Conservation (phyloP, 2,888 invertebrate species). For the Dione juno region DNA sequence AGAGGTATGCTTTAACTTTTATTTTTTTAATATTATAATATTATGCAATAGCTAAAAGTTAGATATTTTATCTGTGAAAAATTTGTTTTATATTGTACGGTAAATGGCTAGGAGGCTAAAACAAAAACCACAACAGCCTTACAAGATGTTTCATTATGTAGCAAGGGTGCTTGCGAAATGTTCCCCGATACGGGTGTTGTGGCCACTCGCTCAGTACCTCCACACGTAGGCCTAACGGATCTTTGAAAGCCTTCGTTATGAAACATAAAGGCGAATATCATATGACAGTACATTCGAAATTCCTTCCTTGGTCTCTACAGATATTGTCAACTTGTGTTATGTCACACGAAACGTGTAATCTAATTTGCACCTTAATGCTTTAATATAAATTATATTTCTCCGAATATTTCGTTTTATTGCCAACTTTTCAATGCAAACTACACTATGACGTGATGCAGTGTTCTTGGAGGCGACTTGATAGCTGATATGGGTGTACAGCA, state of each 20-base stretch:
- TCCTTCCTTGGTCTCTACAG: conserved; percentile 41
- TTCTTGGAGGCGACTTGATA: conserved; percentile 33
- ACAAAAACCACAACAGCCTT: conserved; percentile 2
- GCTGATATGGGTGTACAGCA: conserved; percentile 21
- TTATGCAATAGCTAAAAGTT: not conserved
- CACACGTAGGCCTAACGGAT: not conserved
- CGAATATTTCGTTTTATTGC: not conserved
- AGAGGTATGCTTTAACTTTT: conserved; percentile 57
- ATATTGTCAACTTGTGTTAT: conserved; percentile 42
- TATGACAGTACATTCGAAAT: conserved; percentile 28
- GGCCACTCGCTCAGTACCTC: conserved; percentile 36
- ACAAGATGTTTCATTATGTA: conserved; percentile 33
- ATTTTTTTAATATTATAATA: not conserved
- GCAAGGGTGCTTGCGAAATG: conserved; percentile 44
- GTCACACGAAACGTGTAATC: conserved; percentile 35
- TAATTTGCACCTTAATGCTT: conserved; percentile 39
- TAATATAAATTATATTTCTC: conserved; percentile 13
- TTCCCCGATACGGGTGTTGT: conserved; percentile 40
- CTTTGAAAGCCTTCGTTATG: conserved; percentile 32
- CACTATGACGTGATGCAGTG: conserved; percentile 39
- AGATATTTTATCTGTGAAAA: not conserved
- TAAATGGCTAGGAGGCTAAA: not conserved
- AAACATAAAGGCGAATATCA: conserved; percentile 40
- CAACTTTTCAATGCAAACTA: conserved; percentile 24
- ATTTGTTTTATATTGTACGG: too few species aligned